phyloP scores from a whole-genome alignment of 2,113 vertebrate genomes.

The Gasterosteus nipponicus region DNA sequence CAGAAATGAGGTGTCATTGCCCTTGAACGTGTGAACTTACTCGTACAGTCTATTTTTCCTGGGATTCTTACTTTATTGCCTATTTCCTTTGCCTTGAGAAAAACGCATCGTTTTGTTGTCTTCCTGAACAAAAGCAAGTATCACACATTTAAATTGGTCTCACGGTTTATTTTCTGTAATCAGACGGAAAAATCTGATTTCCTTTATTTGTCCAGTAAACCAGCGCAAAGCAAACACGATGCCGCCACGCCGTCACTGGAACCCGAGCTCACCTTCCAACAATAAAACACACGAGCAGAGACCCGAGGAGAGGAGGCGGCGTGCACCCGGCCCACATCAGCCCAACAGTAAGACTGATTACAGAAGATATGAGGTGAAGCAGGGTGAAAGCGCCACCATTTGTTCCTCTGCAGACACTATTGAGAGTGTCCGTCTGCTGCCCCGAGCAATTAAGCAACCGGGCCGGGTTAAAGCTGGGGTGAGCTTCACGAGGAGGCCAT shows the following conservation, averaged over 20 bases:
- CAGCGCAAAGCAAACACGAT: not conserved
- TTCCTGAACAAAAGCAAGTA: not conserved
- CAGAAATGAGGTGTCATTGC: conserved; percentile 18
- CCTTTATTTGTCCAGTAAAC: not conserved
- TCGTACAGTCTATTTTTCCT: not conserved
- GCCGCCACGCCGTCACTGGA: not conserved
- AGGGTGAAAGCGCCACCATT: conserved; percentile 55
- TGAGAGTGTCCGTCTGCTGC: conserved; percentile 37
- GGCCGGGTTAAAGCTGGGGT: conserved; percentile 18
- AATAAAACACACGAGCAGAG: not conserved
- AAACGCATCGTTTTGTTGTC: not conserved
- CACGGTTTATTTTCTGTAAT: not conserved
- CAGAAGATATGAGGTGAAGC: conserved; percentile 65
- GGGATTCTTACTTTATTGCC: not conserved
- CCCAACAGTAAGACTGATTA: conserved; percentile 67
- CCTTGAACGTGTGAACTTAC: conserved; percentile 14
- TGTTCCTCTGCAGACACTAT: conserved; percentile 63
- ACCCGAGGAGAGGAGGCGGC: not conserved
- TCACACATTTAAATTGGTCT: not conserved
- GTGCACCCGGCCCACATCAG: not conserved
- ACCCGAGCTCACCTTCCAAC: not conserved
- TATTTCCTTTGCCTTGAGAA: not conserved
- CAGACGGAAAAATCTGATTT: not conserved
- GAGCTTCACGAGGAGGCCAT: conserved; percentile 44
- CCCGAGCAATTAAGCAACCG: conserved; percentile 45